phyloP scores from a whole-genome alignment of 2,797 vertebrate genomes.

The Lepus oiostolus region DNA sequence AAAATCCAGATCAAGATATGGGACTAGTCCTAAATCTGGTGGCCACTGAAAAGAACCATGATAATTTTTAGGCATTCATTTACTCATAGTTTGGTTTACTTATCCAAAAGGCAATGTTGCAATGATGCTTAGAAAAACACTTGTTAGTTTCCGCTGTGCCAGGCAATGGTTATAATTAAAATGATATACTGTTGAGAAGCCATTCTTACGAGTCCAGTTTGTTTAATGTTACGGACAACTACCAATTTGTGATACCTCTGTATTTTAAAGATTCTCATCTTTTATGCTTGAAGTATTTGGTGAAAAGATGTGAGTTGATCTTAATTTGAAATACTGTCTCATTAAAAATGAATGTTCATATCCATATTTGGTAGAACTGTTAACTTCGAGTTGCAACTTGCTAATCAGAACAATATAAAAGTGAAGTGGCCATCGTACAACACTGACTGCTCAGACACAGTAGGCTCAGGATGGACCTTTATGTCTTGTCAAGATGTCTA shows the following conservation, averaged over 20 bases:
- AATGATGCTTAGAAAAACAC: constrained; percentile 89
- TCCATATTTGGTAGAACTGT: constrained; percentile 85
- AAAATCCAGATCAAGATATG: constrained; percentile 95
- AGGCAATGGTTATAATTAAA: constrained; percentile 89
- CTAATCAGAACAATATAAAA: constrained; percentile 82
- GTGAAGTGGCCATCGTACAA: constrained; percentile 81
- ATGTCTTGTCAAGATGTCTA: constrained; percentile 66
- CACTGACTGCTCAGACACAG: constrained; percentile 82
- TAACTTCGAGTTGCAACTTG: constrained; percentile 84
- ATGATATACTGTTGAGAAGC: constrained; percentile 89
- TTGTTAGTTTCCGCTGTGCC: constrained; percentile 91
- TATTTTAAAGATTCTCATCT: constrained; percentile 91
- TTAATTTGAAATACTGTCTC: constrained; percentile 89
- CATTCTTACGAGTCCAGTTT: constrained; percentile 89
- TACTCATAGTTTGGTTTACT: constrained; percentile 91
- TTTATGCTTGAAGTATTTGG: constrained; percentile 90
- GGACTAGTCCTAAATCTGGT: constrained; percentile 96
- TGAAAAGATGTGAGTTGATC: constrained; percentile 89
- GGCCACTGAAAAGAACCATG: constrained; percentile 91
- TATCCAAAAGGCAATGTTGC: constrained; percentile 92
- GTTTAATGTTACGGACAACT: constrained; percentile 91
- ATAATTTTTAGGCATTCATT: constrained; percentile 90
- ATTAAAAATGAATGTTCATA: constrained; percentile 85
- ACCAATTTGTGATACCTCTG: constrained; percentile 90
- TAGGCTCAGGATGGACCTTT: constrained; percentile 82